Evolutionary conservation across 2,888 invertebrate species (phyloP).

Genomic region (Drosophila villosipedis): DNA sequence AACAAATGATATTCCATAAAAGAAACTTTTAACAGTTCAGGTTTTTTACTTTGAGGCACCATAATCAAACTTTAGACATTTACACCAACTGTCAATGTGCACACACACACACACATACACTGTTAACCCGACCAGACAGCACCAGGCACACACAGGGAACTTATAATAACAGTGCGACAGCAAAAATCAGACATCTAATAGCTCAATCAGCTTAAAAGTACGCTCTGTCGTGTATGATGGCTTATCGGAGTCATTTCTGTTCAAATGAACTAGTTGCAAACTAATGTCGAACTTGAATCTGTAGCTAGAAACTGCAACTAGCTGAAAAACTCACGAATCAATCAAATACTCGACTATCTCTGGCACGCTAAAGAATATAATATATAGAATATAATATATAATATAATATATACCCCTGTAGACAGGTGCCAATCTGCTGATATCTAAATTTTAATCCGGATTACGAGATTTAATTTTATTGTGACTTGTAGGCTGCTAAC

Average conservation of each 20-base stretch:
- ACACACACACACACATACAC: neutral
- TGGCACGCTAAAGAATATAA: neutral
- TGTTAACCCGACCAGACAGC: neutral
- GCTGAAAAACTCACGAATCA: neutral
- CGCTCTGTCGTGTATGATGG: constrained; percentile 4
- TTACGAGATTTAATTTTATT: neutral
- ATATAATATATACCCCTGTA: neutral
- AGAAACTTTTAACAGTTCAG: constrained; percentile 69
- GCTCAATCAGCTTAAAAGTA: constrained; percentile 40
- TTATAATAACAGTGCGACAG: constrained; percentile 10
- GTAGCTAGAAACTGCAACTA: neutral
- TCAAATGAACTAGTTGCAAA: constrained; percentile 7
- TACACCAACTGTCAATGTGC: constrained; percentile 63
- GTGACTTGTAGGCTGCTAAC: neutral
- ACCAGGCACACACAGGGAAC: neutral
- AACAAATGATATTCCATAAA: constrained; percentile 74
- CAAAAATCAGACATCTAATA: constrained; percentile 26
- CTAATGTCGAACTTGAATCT: neutral
- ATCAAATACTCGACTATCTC: neutral
- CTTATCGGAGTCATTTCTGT: neutral
- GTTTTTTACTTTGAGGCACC: constrained; percentile 49
- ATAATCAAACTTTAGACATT: constrained; percentile 76
- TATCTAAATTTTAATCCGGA: neutral
- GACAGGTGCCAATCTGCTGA: neutral
- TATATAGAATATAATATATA: too few species aligned